Evolutionary conservation across 2,113 vertebrate genomes (phyloP), one percentile per base, ranked within the genome.

Genomic region (Lynx canadensis): DNA sequence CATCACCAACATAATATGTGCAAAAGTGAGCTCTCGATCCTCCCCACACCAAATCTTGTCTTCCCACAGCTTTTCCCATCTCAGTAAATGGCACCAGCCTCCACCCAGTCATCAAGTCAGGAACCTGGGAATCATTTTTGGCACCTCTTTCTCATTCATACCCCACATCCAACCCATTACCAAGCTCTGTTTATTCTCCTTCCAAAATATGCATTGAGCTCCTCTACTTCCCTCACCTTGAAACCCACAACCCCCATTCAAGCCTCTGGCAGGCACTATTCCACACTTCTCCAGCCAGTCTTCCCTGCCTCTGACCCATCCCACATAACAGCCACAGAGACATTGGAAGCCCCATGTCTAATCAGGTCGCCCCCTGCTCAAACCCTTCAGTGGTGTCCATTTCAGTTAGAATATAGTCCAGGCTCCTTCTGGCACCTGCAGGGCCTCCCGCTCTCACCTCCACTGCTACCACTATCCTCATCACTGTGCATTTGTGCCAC

Each of bases 51-150:
- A 87, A 79, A 73, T 55, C 94, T 68, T 13, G 3, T 69, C 91
- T 55, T 83, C 89, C 97, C 57, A 63, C 89, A 9, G 4, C 36
- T 69, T 89, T 79, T 65, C 23, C 73, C 55, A 6, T 81, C 79
- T 50, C 66, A 36, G 95, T 45, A 95, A 93, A 97, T 96, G 94
- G 76, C 92, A 95, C 63, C 92, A 88, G 85, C 85, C 89, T 96
- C 92, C 69, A 3, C 81, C 80, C 57, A 31, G 69, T 65, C 68
- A 85, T 93, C 85, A 94, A 87, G 74, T 45, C 89, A 55, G 69
- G 21, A 81, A 84, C 55, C 69, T 38, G 38, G 52, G 94, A 93
- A 76, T 91, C 92, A 48, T 65, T 93, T 87, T 71, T 91, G 94
- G 76, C 69, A 69, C 82, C 65, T 63, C 48, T 48, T 82, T 93